Evolutionary conservation across 2,888 invertebrate genomes (phyloP).

Genomic region (Mechanitis messenoides): DNA sequence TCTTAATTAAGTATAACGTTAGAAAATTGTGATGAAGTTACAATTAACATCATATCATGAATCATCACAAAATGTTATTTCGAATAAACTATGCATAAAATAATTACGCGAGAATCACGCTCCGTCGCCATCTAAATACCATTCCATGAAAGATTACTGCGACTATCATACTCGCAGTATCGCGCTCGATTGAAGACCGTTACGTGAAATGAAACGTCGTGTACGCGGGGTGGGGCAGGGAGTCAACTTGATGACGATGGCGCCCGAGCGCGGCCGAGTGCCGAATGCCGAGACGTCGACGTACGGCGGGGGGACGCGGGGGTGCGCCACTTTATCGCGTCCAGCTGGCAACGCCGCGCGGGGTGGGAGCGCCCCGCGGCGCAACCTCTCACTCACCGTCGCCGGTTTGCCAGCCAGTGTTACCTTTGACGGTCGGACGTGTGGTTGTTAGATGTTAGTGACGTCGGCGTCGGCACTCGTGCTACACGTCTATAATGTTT

Average conservation of each 20-base stretch:
- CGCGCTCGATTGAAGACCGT: slow-evolving; percentile 77
- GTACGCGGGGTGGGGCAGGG: slow-evolving; percentile 67
- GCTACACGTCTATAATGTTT: slow-evolving; percentile 75
- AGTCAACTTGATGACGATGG: slow-evolving; percentile 63
- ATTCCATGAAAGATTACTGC: slow-evolving; percentile 52
- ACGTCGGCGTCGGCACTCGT: slow-evolving; percentile 74
- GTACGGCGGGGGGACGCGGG: slow-evolving; percentile 69
- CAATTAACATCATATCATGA: too few species aligned
- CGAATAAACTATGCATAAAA: background rate
- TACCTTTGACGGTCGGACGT: slow-evolving; percentile 78
- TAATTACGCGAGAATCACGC: slow-evolving; percentile 1
- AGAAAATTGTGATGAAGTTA: too few species aligned
- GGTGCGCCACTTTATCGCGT: slow-evolving; percentile 75
- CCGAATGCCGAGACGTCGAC: slow-evolving; percentile 70
- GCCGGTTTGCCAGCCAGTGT: slow-evolving; percentile 77
- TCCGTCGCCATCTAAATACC: slow-evolving; percentile 34
- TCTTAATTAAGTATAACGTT: too few species aligned
- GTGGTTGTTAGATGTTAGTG: slow-evolving; percentile 72
- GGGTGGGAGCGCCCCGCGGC: slow-evolving; percentile 73
- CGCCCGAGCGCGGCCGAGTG: slow-evolving; percentile 68
- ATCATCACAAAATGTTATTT: too few species aligned
- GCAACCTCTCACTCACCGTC: slow-evolving; percentile 79
- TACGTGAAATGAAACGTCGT: slow-evolving; percentile 75
- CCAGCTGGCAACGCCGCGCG: slow-evolving; percentile 76
- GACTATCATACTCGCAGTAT: slow-evolving; percentile 67